phyloP scores from a whole-genome alignment of 2,113 vertebrate genomes.

The Etheostoma spectabile region DNA sequence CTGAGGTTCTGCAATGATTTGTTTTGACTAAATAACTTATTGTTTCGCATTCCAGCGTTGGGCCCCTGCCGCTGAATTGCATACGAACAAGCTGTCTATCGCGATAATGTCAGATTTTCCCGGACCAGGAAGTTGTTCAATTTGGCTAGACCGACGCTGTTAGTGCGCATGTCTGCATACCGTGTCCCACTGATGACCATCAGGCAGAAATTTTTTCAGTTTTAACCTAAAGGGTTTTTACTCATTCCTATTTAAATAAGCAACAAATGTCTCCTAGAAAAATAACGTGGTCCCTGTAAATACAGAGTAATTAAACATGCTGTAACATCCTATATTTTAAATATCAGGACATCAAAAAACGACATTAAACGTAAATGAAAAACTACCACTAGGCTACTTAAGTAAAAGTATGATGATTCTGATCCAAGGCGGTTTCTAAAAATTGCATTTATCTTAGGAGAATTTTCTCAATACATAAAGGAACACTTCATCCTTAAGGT shows the following conservation, averaged over 20 bases:
- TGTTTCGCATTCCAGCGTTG: conserved; percentile 75
- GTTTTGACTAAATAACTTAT: conserved; percentile 64
- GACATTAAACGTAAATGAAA: too few relatives aligned
- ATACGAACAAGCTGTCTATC: conserved; percentile 53
- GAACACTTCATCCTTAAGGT: too few relatives aligned
- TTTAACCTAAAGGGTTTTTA: neutral
- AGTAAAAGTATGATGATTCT: too few relatives aligned
- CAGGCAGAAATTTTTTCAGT: neutral
- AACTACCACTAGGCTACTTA: too few relatives aligned
- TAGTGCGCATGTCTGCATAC: conserved; percentile 55
- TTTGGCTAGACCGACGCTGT: conserved; percentile 13
- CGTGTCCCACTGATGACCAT: neutral
- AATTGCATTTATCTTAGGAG: too few relatives aligned
- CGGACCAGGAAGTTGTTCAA: conserved; percentile 74
- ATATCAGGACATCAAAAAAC: too few relatives aligned
- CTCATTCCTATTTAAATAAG: neutral
- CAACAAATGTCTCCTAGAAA: neutral
- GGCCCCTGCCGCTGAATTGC: conserved; percentile 64
- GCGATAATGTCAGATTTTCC: conserved; percentile 68
- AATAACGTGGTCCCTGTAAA: neutral
- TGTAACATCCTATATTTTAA: too few relatives aligned
- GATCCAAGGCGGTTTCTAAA: too few relatives aligned
- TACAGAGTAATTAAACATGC: neutral
- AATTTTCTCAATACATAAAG: too few relatives aligned
- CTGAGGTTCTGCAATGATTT: conserved; percentile 23